Percentiles rank a stretch among this genome's conserved stretches.
Evolutionary conservation across 2,113 vertebrate genomes (phyloP).

Genomic region (Leucosticte australis): DNA sequence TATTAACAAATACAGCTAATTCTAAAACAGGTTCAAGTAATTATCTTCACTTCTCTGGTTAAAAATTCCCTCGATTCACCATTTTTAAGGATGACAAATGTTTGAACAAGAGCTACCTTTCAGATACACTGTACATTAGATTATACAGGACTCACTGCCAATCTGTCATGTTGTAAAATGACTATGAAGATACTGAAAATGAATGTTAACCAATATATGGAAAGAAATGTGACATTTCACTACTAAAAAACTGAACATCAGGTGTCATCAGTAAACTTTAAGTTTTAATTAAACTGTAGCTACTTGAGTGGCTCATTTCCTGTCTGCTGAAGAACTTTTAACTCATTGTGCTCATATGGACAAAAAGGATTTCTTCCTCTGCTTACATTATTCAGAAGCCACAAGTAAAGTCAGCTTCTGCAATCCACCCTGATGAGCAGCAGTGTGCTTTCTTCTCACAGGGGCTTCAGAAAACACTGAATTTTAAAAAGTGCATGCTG

Average conservation of each 20-base stretch:
- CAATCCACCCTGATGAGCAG: neutral
- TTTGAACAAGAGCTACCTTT: neutral
- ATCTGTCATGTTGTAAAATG: neutral
- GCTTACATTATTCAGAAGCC: neutral
- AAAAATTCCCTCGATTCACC: neutral
- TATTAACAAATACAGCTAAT: neutral
- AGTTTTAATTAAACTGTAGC: neutral
- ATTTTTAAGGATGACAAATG: neutral
- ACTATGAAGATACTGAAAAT: neutral
- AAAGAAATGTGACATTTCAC: neutral
- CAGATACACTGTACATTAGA: neutral
- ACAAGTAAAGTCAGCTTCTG: neutral
- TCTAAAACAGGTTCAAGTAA: neutral
- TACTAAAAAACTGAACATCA: neutral
- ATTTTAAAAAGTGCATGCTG: neutral
- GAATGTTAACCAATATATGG: neutral
- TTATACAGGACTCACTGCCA: neutral
- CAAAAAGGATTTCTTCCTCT: neutral
- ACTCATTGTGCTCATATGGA: accelerated
- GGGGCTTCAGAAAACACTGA: neutral
- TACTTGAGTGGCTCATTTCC: neutral
- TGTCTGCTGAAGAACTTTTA: neutral
- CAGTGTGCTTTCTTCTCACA: neutral
- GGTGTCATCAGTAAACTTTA: neutral
- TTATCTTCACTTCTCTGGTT: neutral